A percentile compares a stretch with the other conserved stretches of the same genome.
These are phyloP conservation scores for Sepiola atlantica DNA, from an alignment of 2,888 invertebrate genomes.

Conservation along the genomic window DNA sequence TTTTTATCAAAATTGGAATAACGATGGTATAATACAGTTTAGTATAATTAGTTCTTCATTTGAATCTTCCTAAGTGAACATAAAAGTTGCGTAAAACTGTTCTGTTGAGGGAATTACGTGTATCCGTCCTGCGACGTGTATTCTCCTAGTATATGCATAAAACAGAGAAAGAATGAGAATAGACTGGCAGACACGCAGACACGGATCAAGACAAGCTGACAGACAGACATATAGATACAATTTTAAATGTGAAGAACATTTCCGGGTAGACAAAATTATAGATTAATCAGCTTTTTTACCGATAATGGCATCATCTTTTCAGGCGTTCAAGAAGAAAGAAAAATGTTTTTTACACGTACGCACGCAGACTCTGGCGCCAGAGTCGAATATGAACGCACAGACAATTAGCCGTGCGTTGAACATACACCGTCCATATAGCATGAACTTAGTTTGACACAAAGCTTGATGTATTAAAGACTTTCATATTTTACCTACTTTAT, in stretches of 20 bases:
- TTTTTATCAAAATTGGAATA: background rate
- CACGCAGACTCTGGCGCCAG: background rate
- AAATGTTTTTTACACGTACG: background rate
- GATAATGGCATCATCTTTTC: slow-evolving; percentile 8
- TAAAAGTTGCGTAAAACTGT: background rate
- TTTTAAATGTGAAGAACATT: slow-evolving; percentile 32
- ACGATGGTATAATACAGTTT: background rate
- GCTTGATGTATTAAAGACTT: background rate
- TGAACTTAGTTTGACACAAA: background rate
- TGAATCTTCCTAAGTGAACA: background rate
- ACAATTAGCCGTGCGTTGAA: no score
- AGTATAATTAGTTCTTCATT: background rate
- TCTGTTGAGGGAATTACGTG: no score
- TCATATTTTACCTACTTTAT: background rate
- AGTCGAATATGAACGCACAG: background rate
- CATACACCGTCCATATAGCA: background rate
- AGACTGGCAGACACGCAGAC: background rate
- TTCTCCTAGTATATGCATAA: background rate
- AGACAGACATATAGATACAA: background rate
- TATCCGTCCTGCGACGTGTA: background rate
- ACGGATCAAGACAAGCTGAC: background rate
- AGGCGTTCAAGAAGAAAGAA: background rate
- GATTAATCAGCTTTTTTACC: background rate
- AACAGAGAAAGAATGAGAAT: background rate
- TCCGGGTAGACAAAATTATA: slow-evolving; percentile 22